These are phyloP conservation scores for Hydropotes inermis DNA, from an alignment of 2,113 vertebrate species.

Conservation along the genomic window DNA sequence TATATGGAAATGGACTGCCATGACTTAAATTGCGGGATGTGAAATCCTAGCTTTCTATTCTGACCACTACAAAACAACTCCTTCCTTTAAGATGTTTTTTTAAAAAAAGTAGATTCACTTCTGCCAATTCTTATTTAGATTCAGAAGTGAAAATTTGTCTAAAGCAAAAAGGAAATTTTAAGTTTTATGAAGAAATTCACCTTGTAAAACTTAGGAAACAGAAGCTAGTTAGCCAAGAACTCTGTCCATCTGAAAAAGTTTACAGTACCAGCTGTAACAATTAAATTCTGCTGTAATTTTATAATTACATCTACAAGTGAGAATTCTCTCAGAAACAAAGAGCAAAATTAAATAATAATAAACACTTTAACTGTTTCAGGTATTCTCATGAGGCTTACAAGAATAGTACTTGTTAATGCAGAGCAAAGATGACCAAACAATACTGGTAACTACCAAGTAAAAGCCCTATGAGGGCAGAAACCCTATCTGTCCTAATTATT, in stretches of 20 bases:
- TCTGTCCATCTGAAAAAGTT: not conserved
- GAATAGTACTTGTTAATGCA: not conserved
- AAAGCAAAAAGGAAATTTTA: conserved; percentile 26
- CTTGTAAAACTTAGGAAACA: conserved; percentile 39
- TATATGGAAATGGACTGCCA: not conserved
- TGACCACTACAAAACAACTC: conserved; percentile 28
- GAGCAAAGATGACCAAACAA: not conserved
- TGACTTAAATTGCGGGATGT: conserved; percentile 25
- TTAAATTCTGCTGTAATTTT: not conserved
- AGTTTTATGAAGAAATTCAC: conserved; percentile 36
- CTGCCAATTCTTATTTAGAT: conserved; percentile 58
- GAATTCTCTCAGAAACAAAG: conserved; percentile 29
- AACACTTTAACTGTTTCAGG: not conserved
- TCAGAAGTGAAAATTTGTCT: conserved; percentile 68
- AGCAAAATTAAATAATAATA: not conserved
- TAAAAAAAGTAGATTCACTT: not conserved
- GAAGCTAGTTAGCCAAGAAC: conserved; percentile 10
- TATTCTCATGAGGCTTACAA: not conserved
- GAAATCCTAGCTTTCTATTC: conserved; percentile 26
- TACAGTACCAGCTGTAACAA: not conserved
- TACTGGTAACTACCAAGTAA: not conserved
- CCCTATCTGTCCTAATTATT: not conserved
- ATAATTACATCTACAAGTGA: not conserved
- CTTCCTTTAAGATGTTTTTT: conserved; percentile 49
- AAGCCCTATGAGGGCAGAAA: not conserved